Evolutionary conservation across 2,113 vertebrate genomes (phyloP).

Genomic region (Eleginops maclovinus): DNA sequence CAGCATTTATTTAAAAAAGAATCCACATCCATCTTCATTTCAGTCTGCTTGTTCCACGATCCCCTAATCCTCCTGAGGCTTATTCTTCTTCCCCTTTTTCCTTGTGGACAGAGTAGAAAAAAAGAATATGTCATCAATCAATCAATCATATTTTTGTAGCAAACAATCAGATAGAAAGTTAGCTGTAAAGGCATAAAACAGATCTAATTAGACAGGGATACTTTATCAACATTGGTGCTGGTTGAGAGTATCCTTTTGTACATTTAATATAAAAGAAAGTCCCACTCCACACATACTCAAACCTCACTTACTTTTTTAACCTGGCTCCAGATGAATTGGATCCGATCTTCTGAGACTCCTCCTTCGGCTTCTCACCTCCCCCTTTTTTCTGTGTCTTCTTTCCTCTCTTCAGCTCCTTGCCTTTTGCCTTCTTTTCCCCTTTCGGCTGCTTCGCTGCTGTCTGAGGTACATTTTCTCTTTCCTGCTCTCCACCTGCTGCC

Average conservation of each 20-base stretch:
- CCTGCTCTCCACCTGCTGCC: neutral
- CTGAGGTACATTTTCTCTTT: conserved; percentile 14
- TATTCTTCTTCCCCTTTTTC: conserved; percentile 55
- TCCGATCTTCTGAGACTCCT: neutral
- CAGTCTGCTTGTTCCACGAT: neutral
- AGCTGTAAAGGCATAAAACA: neutral
- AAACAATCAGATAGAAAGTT: neutral
- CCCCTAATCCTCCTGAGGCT: conserved; percentile 19
- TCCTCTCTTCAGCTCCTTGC: conserved; percentile 26
- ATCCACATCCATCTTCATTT: neutral
- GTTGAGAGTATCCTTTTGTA: neutral
- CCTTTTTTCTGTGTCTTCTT: conserved; percentile 29
- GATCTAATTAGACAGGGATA: neutral
- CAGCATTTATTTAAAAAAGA: neutral
- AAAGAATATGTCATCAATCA: too few relatives aligned
- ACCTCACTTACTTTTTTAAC: conserved; percentile 52
- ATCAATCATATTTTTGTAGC: neutral
- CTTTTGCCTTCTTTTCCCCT: conserved; percentile 72
- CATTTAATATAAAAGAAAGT: neutral
- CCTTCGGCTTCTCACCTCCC: conserved; percentile 26
- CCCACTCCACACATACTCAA: neutral
- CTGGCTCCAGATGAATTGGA: conserved; percentile 43
- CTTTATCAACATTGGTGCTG: neutral
- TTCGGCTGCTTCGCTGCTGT: conserved; percentile 65
- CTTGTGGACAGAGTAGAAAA: conserved; percentile 33